Base-by-base conservation (phyloP, 2,888 invertebrate genomes). In the Sesia bembeciformis region DNA sequence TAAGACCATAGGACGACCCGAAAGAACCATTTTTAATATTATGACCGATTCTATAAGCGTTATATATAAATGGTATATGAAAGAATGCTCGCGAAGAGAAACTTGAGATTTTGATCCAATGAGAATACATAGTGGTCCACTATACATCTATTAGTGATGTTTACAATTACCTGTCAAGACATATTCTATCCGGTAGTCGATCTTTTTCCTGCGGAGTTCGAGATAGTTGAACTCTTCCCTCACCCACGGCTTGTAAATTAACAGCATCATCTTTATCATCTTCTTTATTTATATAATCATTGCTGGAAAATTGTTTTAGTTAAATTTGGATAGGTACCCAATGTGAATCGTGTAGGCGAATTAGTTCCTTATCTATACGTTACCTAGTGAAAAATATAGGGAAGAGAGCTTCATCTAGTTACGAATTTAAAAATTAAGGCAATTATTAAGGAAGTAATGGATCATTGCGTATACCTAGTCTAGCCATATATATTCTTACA, bases 151-250 rank as follows among this genome's bases (percentile, higher is more conserved):
- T 46, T 46, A 5, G 8, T 8, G 7, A 23, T 3, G 46, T 46
- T 23, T 46, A 46, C n/a, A 8, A 46, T n/a, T 75, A 93, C 92
- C 93, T 92, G 80, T 98, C 97, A 55, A 97, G 91, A 72, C 95
- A 96, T 68, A 98, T 95, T 70, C 97, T 91, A 78, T 98, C 97
- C 7, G 97, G 96, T 74, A 95, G 91, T 68, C 94, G 93, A 70
- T 95, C 94, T 76, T 94, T 94, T 73, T 97, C 97, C 72, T 94
- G 93, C 65, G 91, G 89, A 63, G 93, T 91, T 65, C 96, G 91
- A 60, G 91, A 91, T 61, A 95, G 92, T 72, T 94, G 93, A 59
- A 93, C 87, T 68, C 91, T 90, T 61, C 92, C 93, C 78, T 93
- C 92, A 46, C 92, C 90, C 63, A 91, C 90, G 54, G 92, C 91